A percentile compares a stretch with the other conserved stretches of the same genome.
Conservation (phyloP, 2,797 vertebrate genomes). For the Sandelia bainsii region DNA sequence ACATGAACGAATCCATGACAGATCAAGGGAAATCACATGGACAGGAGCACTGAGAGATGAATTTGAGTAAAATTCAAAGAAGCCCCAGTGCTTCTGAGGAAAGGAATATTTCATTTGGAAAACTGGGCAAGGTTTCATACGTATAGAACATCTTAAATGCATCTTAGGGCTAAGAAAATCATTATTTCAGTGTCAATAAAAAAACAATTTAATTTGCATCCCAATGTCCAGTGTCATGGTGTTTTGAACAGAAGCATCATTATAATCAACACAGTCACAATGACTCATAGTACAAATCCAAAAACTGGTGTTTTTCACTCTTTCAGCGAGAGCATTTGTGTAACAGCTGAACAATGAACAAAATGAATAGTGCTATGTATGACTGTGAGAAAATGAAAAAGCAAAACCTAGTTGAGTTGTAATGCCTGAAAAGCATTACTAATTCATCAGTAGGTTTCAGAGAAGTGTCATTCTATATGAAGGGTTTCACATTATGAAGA, state of each 20-base stretch:
- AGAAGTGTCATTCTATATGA: not conserved
- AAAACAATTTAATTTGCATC: slow-evolving; percentile 9
- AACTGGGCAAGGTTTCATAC: slow-evolving; percentile 33
- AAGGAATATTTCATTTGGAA: slow-evolving; percentile 56
- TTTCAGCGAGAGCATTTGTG: slow-evolving; percentile 2
- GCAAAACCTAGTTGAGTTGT: not conserved
- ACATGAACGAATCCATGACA: slow-evolving; percentile 65
- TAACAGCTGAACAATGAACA: slow-evolving; percentile 15
- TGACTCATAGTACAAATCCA: not conserved
- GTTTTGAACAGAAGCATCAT: slow-evolving; percentile 15
- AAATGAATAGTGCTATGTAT: not conserved
- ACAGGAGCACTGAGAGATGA: slow-evolving; percentile 52
- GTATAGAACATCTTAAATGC: slow-evolving; percentile 39
- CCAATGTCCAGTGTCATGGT: not conserved
- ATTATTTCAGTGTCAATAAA: slow-evolving; percentile 32
- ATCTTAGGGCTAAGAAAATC: slow-evolving; percentile 18
- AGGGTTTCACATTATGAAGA: slow-evolving; percentile 11
- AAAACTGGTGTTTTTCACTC: slow-evolving; percentile 10
- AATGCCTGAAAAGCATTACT: slow-evolving; percentile 23
- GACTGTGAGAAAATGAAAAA: slow-evolving; percentile 6
- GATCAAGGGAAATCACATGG: slow-evolving; percentile 73
- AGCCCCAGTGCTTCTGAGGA: slow-evolving; percentile 39
- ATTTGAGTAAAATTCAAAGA: slow-evolving; percentile 48
- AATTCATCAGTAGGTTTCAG: slow-evolving; percentile 3
- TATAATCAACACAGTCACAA: slow-evolving; percentile 10